Conservation (phyloP, 23 tunicate genomes). For the Halocynthia aurantium region DNA sequence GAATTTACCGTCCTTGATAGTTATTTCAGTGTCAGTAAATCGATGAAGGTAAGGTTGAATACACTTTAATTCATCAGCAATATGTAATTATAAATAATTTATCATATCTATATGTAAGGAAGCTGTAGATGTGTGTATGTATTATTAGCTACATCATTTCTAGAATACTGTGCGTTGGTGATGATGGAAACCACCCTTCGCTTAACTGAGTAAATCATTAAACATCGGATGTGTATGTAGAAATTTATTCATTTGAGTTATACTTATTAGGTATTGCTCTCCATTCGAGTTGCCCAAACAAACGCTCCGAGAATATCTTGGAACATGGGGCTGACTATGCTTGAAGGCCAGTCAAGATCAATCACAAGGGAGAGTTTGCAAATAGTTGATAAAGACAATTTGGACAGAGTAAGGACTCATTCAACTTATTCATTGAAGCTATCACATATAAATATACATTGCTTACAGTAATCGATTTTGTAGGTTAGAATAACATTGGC, state of each 20-base stretch:
- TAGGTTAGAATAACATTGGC: constrained; percentile 77
- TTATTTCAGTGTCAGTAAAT: constrained; percentile 34
- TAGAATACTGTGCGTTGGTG: no score
- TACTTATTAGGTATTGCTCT: constrained; percentile 38
- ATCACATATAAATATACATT: not conserved
- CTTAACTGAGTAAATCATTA: no score
- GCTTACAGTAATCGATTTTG: not conserved
- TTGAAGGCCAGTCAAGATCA: constrained; percentile 82
- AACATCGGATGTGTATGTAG: no score
- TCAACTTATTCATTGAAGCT: not conserved
- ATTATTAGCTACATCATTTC: not conserved
- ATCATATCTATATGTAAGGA: not conserved
- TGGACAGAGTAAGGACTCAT: constrained; percentile 31
- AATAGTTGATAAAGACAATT: constrained; percentile 61
- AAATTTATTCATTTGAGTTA: not conserved
- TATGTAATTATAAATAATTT: no score
- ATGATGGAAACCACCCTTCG: no score
- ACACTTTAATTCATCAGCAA: no score
- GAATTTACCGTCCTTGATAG: constrained; percentile 66
- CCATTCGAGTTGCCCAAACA: constrained; percentile 65
- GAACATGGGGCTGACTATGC: constrained; percentile 81
- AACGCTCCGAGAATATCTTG: constrained; percentile 85
- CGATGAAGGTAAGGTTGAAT: constrained; percentile 30
- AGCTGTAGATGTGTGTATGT: not conserved
- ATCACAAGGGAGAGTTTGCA: constrained; percentile 54